A percentile compares a stretch with the other conserved stretches of the same genome.
Evolutionary conservation across 2,113 vertebrate genomes (phyloP).

Genomic region (Mustela nigripes): DNA sequence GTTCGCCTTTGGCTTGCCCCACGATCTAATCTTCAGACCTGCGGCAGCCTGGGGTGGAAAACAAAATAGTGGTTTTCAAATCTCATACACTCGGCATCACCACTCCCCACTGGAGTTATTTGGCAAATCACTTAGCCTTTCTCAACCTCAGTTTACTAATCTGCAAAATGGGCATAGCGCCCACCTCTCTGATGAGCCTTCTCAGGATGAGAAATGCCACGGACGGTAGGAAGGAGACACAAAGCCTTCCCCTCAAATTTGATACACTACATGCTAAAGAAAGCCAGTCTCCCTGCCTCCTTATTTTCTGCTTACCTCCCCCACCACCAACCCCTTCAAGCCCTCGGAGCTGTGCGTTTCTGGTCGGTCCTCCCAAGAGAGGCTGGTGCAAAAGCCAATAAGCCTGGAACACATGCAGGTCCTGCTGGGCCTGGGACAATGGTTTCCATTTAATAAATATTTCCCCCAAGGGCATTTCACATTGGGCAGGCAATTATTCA

Average conservation of each 20-base stretch:
- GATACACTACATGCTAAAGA: neutral
- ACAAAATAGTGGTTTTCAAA: neutral
- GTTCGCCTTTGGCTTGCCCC: neutral
- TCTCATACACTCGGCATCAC: neutral
- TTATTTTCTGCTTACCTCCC: neutral
- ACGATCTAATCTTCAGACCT: neutral
- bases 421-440: slow-evolving; percentile 88
- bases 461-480: slow-evolving; percentile 90
- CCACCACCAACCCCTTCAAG: neutral
- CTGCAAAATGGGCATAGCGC: slow-evolving; percentile 59
- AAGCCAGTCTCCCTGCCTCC: neutral
- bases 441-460: slow-evolving; percentile 95
- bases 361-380: slow-evolving; percentile 82
- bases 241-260: neutral
- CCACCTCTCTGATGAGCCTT: neutral
- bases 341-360: neutral
- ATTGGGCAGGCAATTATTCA: slow-evolving; percentile 92
- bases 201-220: neutral
- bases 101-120: neutral
- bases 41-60: fast-evolving
- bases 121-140: neutral
- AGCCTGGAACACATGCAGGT: slow-evolving; percentile 83
- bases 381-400: slow-evolving; percentile 89
- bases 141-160: slow-evolving; percentile 36
- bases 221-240: neutral